phyloP scores from a whole-genome alignment of 2,797 vertebrate species.

The Bradypodion pumilum region DNA sequence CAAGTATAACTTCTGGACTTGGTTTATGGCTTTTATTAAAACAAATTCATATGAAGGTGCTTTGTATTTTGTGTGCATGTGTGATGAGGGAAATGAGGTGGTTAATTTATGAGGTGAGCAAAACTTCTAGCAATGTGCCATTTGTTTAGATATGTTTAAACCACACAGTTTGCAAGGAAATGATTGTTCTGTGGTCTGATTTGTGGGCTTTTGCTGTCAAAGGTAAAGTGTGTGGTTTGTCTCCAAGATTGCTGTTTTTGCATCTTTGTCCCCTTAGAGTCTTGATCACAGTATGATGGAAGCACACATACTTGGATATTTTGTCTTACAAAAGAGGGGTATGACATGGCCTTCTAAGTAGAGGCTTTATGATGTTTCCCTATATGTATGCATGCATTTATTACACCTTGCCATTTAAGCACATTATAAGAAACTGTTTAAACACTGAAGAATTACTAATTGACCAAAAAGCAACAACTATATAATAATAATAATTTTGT shows the following conservation, averaged over 20 bases:
- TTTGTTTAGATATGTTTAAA: conserved; percentile 49
- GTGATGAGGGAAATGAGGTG: conserved; percentile 58
- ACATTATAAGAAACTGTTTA: background rate
- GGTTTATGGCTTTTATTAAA: conserved; percentile 70
- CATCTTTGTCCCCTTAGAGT: background rate
- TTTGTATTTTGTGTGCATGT: conserved; percentile 59
- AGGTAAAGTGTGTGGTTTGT: conserved; percentile 46
- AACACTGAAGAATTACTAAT: background rate
- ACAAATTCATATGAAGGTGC: conserved; percentile 56
- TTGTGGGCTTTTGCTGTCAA: conserved; percentile 67
- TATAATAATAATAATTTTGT: no score
- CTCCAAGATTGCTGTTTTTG: conserved; percentile 28
- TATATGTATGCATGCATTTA: background rate
- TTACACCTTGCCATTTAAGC: background rate
- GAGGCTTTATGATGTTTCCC: background rate
- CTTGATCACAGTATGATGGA: background rate
- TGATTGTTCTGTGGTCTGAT: conserved; percentile 57
- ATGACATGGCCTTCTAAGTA: background rate
- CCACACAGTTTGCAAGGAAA: conserved; percentile 42
- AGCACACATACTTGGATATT: background rate
- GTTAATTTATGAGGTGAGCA: conserved; percentile 69
- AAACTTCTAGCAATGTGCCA: conserved; percentile 58
- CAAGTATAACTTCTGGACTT: conserved; percentile 60
- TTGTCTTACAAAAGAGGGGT: background rate
- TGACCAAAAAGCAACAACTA: background rate